Evolutionary conservation across 2,797 vertebrate genomes (phyloP).

Genomic region (Lycodopsis pacificus): DNA sequence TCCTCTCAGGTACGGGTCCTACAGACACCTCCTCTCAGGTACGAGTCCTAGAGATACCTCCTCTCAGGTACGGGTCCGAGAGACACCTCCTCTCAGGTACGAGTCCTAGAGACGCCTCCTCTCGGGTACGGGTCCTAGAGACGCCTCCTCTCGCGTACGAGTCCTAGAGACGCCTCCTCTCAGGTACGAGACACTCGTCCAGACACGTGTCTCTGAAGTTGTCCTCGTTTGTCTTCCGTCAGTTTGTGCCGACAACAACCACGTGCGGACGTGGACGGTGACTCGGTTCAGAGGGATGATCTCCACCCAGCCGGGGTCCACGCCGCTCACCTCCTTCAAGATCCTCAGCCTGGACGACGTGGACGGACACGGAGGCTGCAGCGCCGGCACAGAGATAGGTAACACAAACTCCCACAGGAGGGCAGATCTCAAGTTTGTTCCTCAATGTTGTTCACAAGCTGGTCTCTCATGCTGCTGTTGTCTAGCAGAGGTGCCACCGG

Average conservation of each 20-base stretch:
- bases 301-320: conserved; percentile 94
- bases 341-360: conserved; percentile 90
- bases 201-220: neutral
- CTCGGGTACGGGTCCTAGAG: too few relatives aligned
- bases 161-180: too few relatives aligned
- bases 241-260: conserved; percentile 95
- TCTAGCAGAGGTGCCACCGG: neutral
- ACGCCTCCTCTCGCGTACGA: too few relatives aligned
- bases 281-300: conserved; percentile 95
- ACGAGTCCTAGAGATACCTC: too few relatives aligned
- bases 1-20: too few relatives aligned
- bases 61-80: too few relatives aligned
- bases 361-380: conserved; percentile 89
- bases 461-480: neutral
- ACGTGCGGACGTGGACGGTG: conserved; percentile 93
- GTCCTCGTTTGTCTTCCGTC: neutral
- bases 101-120: too few relatives aligned
- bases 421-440: too few relatives aligned
- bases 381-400: conserved; percentile 92
- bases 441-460: too few relatives aligned
- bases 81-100: too few relatives aligned
- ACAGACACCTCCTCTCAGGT: accelerated
- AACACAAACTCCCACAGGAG: neutral
- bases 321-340: conserved; percentile 93
- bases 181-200: neutral